Base-by-base conservation (phyloP, 2,888 invertebrate species). In the Plutella xylostella region DNA sequence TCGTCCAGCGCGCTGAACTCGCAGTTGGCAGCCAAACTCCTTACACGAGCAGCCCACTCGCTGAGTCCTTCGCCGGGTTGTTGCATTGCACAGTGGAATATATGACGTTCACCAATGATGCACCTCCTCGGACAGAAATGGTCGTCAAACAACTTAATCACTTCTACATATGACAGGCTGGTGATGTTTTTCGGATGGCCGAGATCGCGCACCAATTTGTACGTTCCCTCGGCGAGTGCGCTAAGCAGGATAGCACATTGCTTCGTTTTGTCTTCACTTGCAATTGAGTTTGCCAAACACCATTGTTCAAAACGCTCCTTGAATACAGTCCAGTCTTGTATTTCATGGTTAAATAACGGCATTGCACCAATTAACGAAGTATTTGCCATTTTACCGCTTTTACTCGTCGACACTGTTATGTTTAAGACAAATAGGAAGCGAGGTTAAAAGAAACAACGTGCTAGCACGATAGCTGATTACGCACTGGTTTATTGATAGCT, bases 21-120 rank as follows among this genome's bases (percentile, higher is more conserved):
- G 28, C 43, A 43, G 19, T 7, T 25, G 25, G 25, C 9, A 25
- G 25, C 25, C 6, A 25, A 25, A 25, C 25, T 25, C 25, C 25
- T 43, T 15, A 37, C 37, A 9, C 43, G 22, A 18, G 43, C 43
- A 6, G 43, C 43, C 35, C 25, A 43, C 3, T 25, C 25, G 11
- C 3, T 37, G 12, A 37, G 25, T n/a, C n/a, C 28, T 21, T 43
- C 37, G 17, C 18, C 43, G 11, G 33, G n/a, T 22, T 34, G n/a
- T 19, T 43, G 43, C 19, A 12, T 6, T 15, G 43, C 43, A 17
- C 12, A 17, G 22, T 43, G 15, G 18, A 43, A 43, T 7, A 3
- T 4, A 12, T 31, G n/a, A 9, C 34, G 20, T 19, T 43, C 43
- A 4, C 28, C 33, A 15, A 43, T 18, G 6, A 18, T 18, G 18